Evolutionary conservation across 53 echinoderm and acorn worm genomes (phyloP).

Genomic region (Luidia sarsii): DNA sequence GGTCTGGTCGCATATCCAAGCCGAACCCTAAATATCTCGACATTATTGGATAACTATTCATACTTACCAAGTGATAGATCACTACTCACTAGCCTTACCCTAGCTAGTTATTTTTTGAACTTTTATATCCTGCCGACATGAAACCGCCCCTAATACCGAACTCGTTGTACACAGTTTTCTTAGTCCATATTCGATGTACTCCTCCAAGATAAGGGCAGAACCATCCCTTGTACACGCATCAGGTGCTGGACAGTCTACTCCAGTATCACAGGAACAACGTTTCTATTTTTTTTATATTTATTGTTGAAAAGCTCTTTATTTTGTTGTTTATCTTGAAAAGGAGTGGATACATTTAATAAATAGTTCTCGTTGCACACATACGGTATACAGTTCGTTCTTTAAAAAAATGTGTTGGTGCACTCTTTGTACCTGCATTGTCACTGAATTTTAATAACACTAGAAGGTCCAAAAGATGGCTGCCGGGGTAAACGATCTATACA

Average conservation of each 20-base stretch:
- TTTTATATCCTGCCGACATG: background rate
- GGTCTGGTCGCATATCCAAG: constrained; percentile 37
- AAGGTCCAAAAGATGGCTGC: too few species aligned
- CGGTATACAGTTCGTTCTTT: too few species aligned
- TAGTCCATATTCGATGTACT: background rate
- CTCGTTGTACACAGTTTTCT: constrained; percentile 4
- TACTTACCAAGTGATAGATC: background rate
- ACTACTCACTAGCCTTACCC: background rate
- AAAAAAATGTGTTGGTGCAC: too few species aligned
- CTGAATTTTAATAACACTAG: too few species aligned
- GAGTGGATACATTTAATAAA: too few species aligned
- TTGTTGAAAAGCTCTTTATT: too few species aligned
- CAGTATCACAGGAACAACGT: background rate
- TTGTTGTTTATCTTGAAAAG: too few species aligned
- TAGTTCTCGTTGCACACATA: too few species aligned
- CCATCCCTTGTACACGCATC: background rate
- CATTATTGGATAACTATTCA: constrained; percentile 9
- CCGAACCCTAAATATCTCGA: constrained; percentile 36
- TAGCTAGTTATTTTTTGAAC: background rate
- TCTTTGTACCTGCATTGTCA: too few species aligned
- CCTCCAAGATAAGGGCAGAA: background rate
- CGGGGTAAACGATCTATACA: too few species aligned
- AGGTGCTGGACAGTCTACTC: background rate
- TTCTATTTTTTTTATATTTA: background rate
- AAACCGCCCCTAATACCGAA: background rate